Conservation (phyloP, 2,797 vertebrate species). For the Epinephelus coioides region DNA sequence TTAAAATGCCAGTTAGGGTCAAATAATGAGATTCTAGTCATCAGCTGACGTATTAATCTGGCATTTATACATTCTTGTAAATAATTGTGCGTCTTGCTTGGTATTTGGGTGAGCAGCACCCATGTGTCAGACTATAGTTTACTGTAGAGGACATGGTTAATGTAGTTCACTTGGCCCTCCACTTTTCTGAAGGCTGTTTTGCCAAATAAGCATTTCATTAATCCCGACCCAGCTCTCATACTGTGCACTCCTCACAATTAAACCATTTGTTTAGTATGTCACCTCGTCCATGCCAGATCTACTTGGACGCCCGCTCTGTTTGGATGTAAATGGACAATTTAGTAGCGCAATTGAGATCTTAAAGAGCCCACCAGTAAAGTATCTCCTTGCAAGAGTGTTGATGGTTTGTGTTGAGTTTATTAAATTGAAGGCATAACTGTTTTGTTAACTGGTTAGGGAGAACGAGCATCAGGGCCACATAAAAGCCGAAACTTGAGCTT, state of each 20-base stretch:
- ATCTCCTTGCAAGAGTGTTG: constrained; percentile 35
- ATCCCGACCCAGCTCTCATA: constrained; percentile 39
- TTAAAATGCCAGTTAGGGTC: background rate
- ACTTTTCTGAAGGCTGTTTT: constrained; percentile 28
- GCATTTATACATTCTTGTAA: too few species aligned
- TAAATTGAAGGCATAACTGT: constrained; percentile 42
- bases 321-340: constrained; percentile 72
- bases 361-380: constrained; percentile 54
- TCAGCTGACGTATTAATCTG: constrained; percentile 2
- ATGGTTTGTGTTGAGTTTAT: constrained; percentile 56
- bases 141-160: constrained; percentile 10
- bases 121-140: background rate
- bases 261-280: constrained; percentile 66
- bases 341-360: constrained; percentile 55
- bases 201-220: constrained; percentile 64
- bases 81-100: too few species aligned
- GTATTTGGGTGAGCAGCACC: too few species aligned
- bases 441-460: constrained; percentile 52
- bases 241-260: constrained; percentile 48
- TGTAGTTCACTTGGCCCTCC: constrained; percentile 13
- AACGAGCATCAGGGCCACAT: constrained; percentile 40
- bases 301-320: constrained; percentile 61
- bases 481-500: constrained; percentile 46
- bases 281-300: constrained; percentile 56
- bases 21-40: background rate